These are phyloP conservation scores for Numenius phaeopus DNA, from an alignment of 2,797 vertebrate genomes.

Conservation along the genomic window DNA sequence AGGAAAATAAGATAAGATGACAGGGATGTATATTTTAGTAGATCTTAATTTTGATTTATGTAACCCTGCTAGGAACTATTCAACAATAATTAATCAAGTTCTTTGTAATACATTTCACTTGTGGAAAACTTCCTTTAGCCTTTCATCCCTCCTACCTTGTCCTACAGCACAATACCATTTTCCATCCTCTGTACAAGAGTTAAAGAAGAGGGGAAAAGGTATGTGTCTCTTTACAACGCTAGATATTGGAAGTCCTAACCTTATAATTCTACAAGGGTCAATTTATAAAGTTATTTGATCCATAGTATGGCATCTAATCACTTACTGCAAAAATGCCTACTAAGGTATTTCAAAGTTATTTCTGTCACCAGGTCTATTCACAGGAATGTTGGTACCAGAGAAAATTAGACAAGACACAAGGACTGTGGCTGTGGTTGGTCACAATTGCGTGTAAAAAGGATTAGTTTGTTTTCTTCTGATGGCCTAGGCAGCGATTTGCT, in stretches of 20 bases:
- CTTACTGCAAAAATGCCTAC: neutral
- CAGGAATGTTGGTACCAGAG: neutral
- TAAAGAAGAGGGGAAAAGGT: neutral
- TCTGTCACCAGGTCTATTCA: neutral
- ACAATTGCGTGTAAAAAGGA: neutral
- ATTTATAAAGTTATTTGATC: neutral
- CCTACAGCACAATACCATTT: neutral
- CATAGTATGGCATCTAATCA: neutral
- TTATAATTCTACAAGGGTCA: neutral
- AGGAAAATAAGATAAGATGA: neutral
- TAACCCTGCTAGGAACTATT: neutral
- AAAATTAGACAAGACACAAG: neutral
- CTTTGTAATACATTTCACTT: neutral
- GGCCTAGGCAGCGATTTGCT: neutral
- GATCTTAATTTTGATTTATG: neutral
- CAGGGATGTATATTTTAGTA: neutral
- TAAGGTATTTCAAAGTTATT: neutral
- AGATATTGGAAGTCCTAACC: neutral
- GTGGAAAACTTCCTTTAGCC: neutral
- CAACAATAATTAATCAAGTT: constrained; percentile 5
- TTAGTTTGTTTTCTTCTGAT: neutral
- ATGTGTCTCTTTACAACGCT: neutral
- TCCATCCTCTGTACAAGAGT: neutral
- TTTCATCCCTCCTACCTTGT: neutral
- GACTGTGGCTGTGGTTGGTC: neutral